These are phyloP conservation scores for Sebastes schlegelii DNA, from an alignment of 2,113 vertebrate genomes.

Conservation along the genomic window DNA sequence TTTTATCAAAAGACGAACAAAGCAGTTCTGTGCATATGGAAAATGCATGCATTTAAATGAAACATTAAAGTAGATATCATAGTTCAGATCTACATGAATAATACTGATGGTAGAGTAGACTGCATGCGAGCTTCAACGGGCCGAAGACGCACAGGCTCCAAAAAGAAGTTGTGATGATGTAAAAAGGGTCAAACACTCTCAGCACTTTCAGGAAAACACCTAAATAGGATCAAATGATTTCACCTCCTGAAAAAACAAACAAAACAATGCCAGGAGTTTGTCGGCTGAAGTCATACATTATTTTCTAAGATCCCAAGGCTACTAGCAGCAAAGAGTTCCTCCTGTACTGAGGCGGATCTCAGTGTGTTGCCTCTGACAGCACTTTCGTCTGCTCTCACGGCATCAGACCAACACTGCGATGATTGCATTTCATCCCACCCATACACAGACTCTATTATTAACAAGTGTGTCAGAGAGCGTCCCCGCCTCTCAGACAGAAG, in stretches of 20 bases:
- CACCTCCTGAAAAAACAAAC: background rate
- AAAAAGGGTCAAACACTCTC: constrained; percentile 26
- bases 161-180: constrained; percentile 16
- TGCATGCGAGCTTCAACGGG: constrained; percentile 54
- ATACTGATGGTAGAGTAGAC: constrained; percentile 60
- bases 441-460: constrained; percentile 59
- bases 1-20: constrained; percentile 49
- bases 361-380: constrained; percentile 42
- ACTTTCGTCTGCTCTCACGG: constrained; percentile 32
- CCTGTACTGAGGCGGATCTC: background rate
- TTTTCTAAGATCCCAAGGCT: background rate
- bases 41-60: constrained; percentile 77
- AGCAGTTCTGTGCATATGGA: constrained; percentile 40
- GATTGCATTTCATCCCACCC: constrained; percentile 52
- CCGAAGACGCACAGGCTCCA: constrained; percentile 28
- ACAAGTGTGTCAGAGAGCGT: constrained; percentile 42
- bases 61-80: constrained; percentile 53
- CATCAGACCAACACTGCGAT: constrained; percentile 52
- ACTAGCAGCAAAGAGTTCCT: constrained; percentile 15
- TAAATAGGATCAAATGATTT: constrained; percentile 22
- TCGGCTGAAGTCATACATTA: background rate
- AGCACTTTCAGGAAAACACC: constrained; percentile 31
- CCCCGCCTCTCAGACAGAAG: constrained; percentile 21
- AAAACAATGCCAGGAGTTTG: background rate
- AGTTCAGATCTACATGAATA: constrained; percentile 38